These are phyloP conservation scores for Pachycephala philippinensis DNA, from an alignment of 2,113 vertebrate species.

Conservation along the genomic window DNA sequence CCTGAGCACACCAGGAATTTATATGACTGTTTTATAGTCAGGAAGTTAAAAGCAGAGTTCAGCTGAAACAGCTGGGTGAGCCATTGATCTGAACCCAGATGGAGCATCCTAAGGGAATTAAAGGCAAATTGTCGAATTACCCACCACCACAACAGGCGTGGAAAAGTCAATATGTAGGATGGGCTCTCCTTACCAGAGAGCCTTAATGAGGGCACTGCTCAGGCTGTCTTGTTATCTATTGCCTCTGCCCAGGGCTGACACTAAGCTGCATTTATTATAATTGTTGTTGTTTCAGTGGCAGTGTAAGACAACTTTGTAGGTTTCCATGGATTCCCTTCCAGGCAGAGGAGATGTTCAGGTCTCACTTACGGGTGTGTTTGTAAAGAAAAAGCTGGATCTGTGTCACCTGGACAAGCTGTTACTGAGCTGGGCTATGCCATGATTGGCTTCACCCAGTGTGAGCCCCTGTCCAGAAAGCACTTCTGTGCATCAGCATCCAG, in stretches of 20 bases:
- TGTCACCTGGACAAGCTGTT: background rate
- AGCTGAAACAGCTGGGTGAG: background rate
- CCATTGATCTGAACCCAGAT: background rate
- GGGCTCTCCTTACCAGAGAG: background rate
- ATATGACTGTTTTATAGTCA: background rate
- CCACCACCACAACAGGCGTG: background rate
- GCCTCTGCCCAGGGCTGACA: background rate
- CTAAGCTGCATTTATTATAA: background rate
- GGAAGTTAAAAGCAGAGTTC: background rate
- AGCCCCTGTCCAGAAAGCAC: background rate
- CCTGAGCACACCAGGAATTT: background rate
- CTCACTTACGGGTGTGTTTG: background rate
- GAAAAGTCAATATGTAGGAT: background rate
- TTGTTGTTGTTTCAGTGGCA: background rate
- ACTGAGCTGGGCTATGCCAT: background rate
- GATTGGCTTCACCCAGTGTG: background rate
- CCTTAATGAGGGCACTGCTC: background rate
- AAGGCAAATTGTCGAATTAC: background rate
- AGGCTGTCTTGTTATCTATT: background rate
- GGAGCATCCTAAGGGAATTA: background rate
- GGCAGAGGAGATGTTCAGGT: background rate
- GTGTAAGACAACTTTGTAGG: background rate
- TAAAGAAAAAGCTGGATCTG: background rate
- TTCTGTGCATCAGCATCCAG: background rate
- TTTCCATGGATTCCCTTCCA: background rate